Percentiles rank a stretch among this genome's conserved stretches.
Evolutionary conservation across 2,797 vertebrate species (phyloP).

Genomic region (Cryptoprocta ferox): DNA sequence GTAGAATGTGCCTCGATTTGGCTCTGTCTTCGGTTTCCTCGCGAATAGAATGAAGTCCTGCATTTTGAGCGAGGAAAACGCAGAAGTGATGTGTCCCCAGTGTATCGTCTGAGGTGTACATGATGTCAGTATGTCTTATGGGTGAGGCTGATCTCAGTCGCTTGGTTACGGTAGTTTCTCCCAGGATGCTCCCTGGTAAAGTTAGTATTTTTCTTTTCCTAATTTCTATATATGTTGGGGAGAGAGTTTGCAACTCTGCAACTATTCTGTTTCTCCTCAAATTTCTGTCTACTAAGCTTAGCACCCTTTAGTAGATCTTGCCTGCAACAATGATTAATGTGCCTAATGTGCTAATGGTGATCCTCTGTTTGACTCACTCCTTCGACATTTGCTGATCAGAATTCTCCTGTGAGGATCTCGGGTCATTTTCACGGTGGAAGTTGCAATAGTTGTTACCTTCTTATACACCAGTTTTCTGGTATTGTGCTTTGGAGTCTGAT

Average conservation of each 20-base stretch:
- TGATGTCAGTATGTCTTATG: not conserved
- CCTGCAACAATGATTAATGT: not conserved
- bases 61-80: not conserved
- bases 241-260: not conserved
- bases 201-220: not conserved
- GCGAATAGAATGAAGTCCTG: not conserved
- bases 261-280: not conserved
- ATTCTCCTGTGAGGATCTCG: not conserved
- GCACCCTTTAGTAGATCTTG: not conserved
- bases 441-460: not conserved
- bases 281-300: not conserved
- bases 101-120: accelerated
- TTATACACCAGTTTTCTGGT: not conserved
- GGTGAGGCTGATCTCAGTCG: not conserved
- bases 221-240: not conserved
- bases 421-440: not conserved
- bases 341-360: not conserved
- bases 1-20: not conserved
- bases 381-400: not conserved
- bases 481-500: not conserved
- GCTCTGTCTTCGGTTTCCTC: not conserved
- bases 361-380: not conserved
- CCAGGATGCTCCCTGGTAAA: not conserved
- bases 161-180: not conserved
- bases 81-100: not conserved